Conservation (phyloP, 1,140 invertebrate species). For the Ruditapes philippinarum region DNA sequence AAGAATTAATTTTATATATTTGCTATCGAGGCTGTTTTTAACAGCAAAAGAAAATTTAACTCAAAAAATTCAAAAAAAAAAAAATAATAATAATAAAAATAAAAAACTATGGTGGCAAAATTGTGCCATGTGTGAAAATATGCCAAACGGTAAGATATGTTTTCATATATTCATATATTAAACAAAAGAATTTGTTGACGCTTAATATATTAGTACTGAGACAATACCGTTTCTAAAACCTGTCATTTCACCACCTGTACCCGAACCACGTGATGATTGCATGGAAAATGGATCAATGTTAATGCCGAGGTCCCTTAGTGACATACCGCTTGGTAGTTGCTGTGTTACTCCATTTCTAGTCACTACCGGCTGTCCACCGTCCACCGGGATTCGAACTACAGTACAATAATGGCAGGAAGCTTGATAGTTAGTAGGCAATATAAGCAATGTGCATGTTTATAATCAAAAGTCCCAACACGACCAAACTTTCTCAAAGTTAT, state of each 20-base stretch:
- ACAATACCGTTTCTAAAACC: conserved; percentile 42
- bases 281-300: not conserved
- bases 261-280: not conserved
- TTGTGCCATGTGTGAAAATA: too few species aligned
- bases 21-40: too few species aligned
- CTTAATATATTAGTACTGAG: too few species aligned
- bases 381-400: conserved; percentile 12
- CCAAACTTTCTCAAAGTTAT: too few species aligned
- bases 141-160: not conserved
- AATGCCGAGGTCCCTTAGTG: conserved; percentile 38
- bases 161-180: too few species aligned
- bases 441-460: too few species aligned
- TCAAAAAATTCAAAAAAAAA: too few species aligned
- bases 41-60: too few species aligned
- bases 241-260: not conserved
- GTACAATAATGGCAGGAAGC: not conserved
- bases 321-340: conserved; percentile 25
- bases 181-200: too few species aligned
- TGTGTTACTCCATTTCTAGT: conserved; percentile 40
- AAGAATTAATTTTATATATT: too few species aligned
- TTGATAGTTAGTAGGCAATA: too few species aligned
- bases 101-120: not conserved
- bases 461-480: too few species aligned
- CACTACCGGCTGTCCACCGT: conserved; percentile 6
- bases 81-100: not conserved